phyloP scores from a whole-genome alignment of 2,113 vertebrate genomes.

The Nycticryphes semicollaris region DNA sequence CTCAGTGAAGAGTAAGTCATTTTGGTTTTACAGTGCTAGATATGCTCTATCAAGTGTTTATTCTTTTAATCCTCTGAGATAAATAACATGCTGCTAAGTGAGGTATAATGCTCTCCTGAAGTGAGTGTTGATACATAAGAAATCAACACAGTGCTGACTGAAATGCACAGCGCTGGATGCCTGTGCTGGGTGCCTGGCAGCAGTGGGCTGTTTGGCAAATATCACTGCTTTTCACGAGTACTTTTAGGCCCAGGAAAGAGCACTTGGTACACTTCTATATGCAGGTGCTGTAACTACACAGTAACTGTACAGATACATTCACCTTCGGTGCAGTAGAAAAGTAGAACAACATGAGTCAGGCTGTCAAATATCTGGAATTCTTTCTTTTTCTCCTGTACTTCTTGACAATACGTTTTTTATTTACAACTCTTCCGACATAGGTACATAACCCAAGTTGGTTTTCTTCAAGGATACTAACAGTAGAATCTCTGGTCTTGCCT shows the following conservation, averaged over 20 bases:
- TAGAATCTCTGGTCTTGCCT: not conserved
- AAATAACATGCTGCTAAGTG: not conserved
- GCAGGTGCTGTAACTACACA: not conserved
- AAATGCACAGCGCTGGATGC: not conserved
- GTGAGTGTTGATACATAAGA: not conserved
- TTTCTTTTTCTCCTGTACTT: not conserved
- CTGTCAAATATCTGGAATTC: not conserved
- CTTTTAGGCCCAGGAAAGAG: not conserved
- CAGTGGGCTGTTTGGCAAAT: not conserved
- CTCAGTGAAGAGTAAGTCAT: slow-evolving; percentile 94
- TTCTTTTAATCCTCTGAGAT: not conserved
- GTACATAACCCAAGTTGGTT: not conserved
- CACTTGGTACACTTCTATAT: not conserved
- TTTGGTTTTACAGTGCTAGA: not conserved
- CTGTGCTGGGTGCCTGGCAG: not conserved
- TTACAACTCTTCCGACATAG: not conserved
- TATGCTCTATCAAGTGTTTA: not conserved
- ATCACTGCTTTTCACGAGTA: not conserved
- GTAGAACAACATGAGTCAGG: not conserved
- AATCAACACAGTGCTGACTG: not conserved
- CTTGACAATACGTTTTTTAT: not conserved
- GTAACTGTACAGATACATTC: not conserved
- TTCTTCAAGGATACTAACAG: not conserved
- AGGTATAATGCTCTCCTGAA: not conserved
- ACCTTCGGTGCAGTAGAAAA: not conserved